phyloP scores from a whole-genome alignment of 2,113 vertebrate species.

The Galeopterus variegatus region DNA sequence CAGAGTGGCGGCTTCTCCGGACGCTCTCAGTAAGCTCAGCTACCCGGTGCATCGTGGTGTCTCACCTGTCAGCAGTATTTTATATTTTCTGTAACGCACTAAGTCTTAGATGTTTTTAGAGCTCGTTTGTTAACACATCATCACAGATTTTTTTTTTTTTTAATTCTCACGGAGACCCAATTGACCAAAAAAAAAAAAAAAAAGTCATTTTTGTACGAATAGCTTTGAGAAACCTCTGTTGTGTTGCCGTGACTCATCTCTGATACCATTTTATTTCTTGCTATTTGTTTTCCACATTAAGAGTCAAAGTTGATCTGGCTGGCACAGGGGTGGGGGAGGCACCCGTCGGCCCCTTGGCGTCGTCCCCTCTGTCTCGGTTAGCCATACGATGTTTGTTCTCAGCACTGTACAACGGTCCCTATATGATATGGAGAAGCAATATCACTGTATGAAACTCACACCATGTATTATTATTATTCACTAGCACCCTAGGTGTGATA shows the following conservation, averaged over 20 bases:
- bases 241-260: conserved; percentile 92
- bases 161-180: conserved; percentile 89
- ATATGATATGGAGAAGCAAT: conserved; percentile 99
- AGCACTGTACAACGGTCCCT: conserved; percentile 99
- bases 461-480: conserved; percentile 99
- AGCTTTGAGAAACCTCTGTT: conserved; percentile 91
- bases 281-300: conserved; percentile 89
- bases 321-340: conserved; percentile 88
- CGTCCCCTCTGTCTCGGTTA: conserved; percentile 91
- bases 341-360: conserved; percentile 87
- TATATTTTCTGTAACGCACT: conserved; percentile 92
- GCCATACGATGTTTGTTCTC: conserved; percentile 96
- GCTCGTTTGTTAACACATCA: conserved; percentile 91
- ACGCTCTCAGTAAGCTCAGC: conserved; percentile 88
- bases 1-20: conserved; percentile 88
- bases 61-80: conserved; percentile 93
- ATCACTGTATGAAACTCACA: conserved; percentile 99
- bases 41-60: conserved; percentile 88
- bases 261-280: conserved; percentile 91
- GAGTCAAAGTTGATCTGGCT: conserved; percentile 90
- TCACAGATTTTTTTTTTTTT: conserved; percentile 85
- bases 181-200: conserved; percentile 89
- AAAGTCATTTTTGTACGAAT: conserved; percentile 90
- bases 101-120: conserved; percentile 92
- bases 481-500: conserved; percentile 99